Evolutionary conservation across 2,113 vertebrate genomes (phyloP).

Genomic region (Pithys albifrons): DNA sequence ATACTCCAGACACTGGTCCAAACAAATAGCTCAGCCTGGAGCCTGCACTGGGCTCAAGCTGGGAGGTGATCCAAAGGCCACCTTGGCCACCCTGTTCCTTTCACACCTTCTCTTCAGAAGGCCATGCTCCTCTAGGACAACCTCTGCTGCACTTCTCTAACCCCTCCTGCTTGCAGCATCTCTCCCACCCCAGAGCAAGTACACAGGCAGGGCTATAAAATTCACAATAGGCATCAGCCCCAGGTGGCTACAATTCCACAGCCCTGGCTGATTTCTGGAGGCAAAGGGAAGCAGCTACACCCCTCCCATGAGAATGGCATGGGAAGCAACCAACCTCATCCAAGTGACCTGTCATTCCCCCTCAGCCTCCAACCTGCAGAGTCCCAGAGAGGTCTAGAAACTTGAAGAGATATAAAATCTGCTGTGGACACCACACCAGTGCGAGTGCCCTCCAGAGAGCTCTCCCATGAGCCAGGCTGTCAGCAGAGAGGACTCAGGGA

Average conservation of each 20-base stretch:
- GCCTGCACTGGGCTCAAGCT: not conserved
- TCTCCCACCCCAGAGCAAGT: rapidly evolving
- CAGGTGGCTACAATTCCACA: rapidly evolving
- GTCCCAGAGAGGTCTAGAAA: not conserved
- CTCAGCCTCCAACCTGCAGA: not conserved
- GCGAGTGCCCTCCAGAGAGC: not conserved
- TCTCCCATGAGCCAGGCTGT: not conserved
- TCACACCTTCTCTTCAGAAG: not conserved
- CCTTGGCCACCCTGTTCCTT: not conserved
- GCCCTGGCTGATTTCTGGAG: not conserved
- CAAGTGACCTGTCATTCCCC: not conserved
- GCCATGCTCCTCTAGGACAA: not conserved
- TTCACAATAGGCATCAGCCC: not conserved
- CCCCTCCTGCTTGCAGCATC: not conserved
- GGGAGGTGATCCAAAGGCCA: not conserved
- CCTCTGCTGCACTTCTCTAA: not conserved
- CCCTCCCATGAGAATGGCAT: not conserved
- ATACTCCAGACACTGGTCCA: rapidly evolving
- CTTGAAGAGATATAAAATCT: not conserved
- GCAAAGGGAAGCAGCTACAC: not conserved
- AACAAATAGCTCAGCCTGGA: not conserved
- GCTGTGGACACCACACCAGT: no score
- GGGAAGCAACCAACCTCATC: not conserved
- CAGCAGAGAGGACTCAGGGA: not conserved
- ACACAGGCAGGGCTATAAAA: not conserved